phyloP scores from a whole-genome alignment of 2,797 vertebrate species.

The Hydrolagus colliei region DNA sequence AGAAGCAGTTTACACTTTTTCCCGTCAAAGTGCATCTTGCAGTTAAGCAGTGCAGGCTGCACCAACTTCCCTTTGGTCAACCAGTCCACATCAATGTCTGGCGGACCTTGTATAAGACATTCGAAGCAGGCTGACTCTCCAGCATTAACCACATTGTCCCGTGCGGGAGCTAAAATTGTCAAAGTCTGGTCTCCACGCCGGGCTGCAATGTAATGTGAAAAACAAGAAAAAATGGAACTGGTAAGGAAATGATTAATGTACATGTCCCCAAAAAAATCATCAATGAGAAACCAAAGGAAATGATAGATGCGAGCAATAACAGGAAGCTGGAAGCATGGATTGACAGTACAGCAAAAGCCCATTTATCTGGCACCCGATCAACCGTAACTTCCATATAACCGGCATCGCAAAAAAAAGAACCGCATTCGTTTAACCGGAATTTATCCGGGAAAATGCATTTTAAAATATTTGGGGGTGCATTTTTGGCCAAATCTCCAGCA shows the following conservation, averaged over 20 bases:
- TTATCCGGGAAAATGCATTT: too few relatives aligned
- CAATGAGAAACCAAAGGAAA: not conserved
- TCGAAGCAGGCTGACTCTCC: conserved; percentile 88
- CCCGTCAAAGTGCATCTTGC: conserved; percentile 98
- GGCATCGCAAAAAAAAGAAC: too few relatives aligned
- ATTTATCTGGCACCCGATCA: too few relatives aligned
- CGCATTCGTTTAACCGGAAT: too few relatives aligned
- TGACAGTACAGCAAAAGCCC: too few relatives aligned
- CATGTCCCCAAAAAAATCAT: not conserved
- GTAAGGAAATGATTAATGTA: not conserved
- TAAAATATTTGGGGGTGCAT: not conserved
- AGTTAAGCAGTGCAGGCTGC: conserved; percentile 92
- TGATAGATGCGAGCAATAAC: too few relatives aligned
- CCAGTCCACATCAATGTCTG: conserved; percentile 95
- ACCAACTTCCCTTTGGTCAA: conserved; percentile 85
- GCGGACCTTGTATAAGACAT: conserved; percentile 74
- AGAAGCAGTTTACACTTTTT: conserved; percentile 84
- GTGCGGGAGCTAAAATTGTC: conserved; percentile 72
- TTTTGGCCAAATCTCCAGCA: not conserved
- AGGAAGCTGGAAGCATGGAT: too few relatives aligned
- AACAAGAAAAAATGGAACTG: not conserved
- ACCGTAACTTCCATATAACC: too few relatives aligned
- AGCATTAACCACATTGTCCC: conserved; percentile 81
- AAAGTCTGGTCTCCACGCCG: conserved; percentile 56
- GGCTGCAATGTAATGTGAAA: conserved; percentile 45